Conservation (phyloP, 2,888 invertebrate species). For the Cordilura impudica region DNA sequence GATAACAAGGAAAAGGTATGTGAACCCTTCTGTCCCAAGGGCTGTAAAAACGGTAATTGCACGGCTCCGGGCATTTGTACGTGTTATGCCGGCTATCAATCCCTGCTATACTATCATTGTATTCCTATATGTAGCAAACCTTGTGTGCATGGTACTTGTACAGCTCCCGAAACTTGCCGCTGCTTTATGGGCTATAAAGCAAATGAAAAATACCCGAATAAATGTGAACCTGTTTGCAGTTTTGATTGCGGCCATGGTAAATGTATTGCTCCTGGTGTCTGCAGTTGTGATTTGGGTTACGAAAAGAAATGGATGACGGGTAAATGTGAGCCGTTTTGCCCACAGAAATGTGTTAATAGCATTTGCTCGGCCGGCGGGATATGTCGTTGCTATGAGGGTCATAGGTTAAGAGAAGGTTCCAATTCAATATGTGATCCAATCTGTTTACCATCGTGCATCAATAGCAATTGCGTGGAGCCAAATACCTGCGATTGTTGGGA, state of each 20-base stretch:
- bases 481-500: slow-evolving; percentile 72
- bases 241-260: slow-evolving; percentile 71
- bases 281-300: slow-evolving; percentile 73
- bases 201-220: slow-evolving; percentile 61
- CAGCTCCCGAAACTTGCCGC: slow-evolving; percentile 77
- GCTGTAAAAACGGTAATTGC: slow-evolving; percentile 77
- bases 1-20: slow-evolving; percentile 72
- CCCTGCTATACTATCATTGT: slow-evolving; percentile 70
- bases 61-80: slow-evolving; percentile 75
- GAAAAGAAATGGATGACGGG: slow-evolving; percentile 72
- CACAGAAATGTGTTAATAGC: slow-evolving; percentile 74
- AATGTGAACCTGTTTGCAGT: slow-evolving; percentile 73
- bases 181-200: slow-evolving; percentile 77
- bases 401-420: slow-evolving; percentile 68
- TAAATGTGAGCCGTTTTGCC: slow-evolving; percentile 72
- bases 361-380: slow-evolving; percentile 78
- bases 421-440: slow-evolving; percentile 73
- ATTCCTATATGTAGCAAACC: slow-evolving; percentile 70
- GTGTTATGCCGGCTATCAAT: slow-evolving; percentile 72
- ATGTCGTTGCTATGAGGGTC: slow-evolving; percentile 81
- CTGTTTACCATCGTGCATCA: slow-evolving; percentile 75
- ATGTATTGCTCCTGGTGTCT: slow-evolving; percentile 73
- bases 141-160: slow-evolving; percentile 73
- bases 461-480: slow-evolving; percentile 78
- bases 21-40: slow-evolving; percentile 71